phyloP scores from a whole-genome alignment of 2,113 vertebrate genomes.

The Scomber japonicus region DNA sequence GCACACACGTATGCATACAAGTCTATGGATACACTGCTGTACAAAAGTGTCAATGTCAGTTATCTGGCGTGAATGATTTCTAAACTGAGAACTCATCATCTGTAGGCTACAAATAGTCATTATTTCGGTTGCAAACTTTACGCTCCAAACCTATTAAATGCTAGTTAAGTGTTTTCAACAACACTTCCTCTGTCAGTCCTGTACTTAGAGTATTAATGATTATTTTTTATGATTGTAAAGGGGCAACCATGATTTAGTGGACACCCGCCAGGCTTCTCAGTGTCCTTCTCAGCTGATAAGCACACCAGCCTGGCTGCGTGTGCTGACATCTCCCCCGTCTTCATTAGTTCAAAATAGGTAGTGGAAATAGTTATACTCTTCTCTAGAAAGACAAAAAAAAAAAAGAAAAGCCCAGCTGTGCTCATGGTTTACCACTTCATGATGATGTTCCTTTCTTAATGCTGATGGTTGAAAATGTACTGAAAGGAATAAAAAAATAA shows the following conservation, averaged over 20 bases:
- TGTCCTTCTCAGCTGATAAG: slow-evolving; percentile 5
- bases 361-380: slow-evolving; percentile 44
- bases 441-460: slow-evolving; percentile 41
- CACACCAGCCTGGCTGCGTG: not conserved
- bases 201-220: slow-evolving; percentile 28
- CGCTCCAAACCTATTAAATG: slow-evolving; percentile 55
- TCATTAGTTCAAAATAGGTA: slow-evolving; percentile 59
- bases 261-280: not conserved
- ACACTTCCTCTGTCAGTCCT: slow-evolving; percentile 23
- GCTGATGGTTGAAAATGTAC: slow-evolving; percentile 55
- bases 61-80: not conserved
- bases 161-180: slow-evolving; percentile 43
- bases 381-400: not conserved
- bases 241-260: not conserved
- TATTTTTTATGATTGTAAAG: slow-evolving; percentile 18
- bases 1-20: slow-evolving; percentile 71
- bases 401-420: slow-evolving; percentile 31
- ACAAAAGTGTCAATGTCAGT: slow-evolving; percentile 55
- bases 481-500: slow-evolving; percentile 32
- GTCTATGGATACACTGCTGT: slow-evolving; percentile 65
- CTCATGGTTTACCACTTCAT: slow-evolving; percentile 30
- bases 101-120: slow-evolving; percentile 46
- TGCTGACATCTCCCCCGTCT: not conserved
- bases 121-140: slow-evolving; percentile 14
- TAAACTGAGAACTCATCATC: slow-evolving; percentile 28